phyloP scores from a whole-genome alignment of 1,140 invertebrate species.

The Panulirus ornatus region DNA sequence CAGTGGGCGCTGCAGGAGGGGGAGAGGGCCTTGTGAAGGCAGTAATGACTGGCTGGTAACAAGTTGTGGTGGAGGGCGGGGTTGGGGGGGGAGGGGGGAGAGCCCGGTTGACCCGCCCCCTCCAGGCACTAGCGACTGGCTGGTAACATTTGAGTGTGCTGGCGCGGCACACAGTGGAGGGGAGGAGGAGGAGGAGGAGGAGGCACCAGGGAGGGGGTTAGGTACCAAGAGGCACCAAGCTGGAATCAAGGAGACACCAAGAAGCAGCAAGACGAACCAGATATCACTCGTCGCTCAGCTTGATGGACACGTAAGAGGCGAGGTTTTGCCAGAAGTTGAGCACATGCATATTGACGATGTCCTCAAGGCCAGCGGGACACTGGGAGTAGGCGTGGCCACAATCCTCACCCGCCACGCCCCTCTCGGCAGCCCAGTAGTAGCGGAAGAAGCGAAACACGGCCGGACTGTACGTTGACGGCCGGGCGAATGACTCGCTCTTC shows the following conservation, averaged over 20 bases:
- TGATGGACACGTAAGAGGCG: conserved; percentile 53
- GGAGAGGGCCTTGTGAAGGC: conserved; percentile 12
- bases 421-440: conserved; percentile 66
- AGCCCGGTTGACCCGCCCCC: conserved; percentile 39
- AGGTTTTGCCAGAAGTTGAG: conserved; percentile 67
- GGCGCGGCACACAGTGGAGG: neutral
- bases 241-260: neutral
- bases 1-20: neutral
- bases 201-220: conserved; percentile 20
- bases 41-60: conserved; percentile 54
- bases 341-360: conserved; percentile 67
- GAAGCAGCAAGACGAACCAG: neutral
- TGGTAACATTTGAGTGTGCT: conserved; percentile 56
- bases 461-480: conserved; percentile 11
- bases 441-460: conserved; percentile 62
- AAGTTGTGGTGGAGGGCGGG: conserved; percentile 54
- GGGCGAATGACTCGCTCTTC: conserved; percentile 58
- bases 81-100: conserved; percentile 33
- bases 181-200: neutral
- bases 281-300: conserved; percentile 64
- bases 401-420: conserved; percentile 43
- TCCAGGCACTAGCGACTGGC: conserved; percentile 62
- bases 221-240: conserved; percentile 8
- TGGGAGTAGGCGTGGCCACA: conserved; percentile 47
- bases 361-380: conserved; percentile 52